Base-by-base conservation (phyloP, 2,888 invertebrate genomes). In the Eilema caniola region DNA sequence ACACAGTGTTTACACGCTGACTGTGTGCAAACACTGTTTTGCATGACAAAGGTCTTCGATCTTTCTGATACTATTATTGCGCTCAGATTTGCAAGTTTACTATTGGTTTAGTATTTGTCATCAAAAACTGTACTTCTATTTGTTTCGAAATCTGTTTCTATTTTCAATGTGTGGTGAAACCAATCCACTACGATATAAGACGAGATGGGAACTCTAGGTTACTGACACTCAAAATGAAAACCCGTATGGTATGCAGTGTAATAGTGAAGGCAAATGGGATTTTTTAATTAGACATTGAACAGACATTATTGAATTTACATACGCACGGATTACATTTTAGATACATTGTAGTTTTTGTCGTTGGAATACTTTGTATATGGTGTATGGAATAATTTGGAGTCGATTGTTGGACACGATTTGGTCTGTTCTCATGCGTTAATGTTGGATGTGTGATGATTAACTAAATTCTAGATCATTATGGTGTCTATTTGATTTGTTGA, bases 301-400 rank as follows among this genome's bases (percentile, higher is more conserved):
- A 73, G 60, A 69, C 66, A 68, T 77, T 73, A 79, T 81, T 79
- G 67, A 70, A 79, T 76, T 71, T 61, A 59, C 33, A 61, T 66
- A 70, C 57, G 67, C 47, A 57, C 33, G n/a, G 59, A 60, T 64
- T 53, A 37, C 56, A 67, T 56, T 68, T 61, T 61, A 68, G 28
- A 65, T 65, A 37, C 47, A 23, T 37, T 61, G 28, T 67, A 67
- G 33, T 57, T 62, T 70, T 70, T 70, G 70, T 66, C n/a, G 62
- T 41, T 31, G 41, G 28, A 53, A 63, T 63, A 64, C 25, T 53
- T 57, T 63, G 64, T 67, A 67, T n/a, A n/a, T n/a, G n/a, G 62
- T 66, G 56, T 53, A 24, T 56, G 56, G 53, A 53, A 70, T 70
- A n/a, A 53, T 37, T 66, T 67, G 67, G 60, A 59, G 24, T 33